Base-by-base conservation (phyloP, 1,140 invertebrate species). In the Eufriesea mexicana region DNA sequence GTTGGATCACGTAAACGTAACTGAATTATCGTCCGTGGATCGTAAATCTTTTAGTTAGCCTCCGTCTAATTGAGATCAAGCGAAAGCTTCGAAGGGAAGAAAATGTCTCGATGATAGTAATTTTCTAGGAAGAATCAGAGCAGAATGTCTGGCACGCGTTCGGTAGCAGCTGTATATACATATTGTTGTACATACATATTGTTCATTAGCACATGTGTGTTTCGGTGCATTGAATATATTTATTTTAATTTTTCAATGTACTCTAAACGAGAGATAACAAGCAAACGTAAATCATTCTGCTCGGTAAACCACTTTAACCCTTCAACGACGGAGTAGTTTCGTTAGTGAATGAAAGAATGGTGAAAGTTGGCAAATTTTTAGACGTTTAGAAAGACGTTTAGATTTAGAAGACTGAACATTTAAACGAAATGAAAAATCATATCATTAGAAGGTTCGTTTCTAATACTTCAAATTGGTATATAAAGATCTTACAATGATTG, bases 171-270 rank as follows among this genome's bases (percentile, higher is more conserved):
- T 59, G 61, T 89, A 79, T 89, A 54, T 49, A 51, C 67, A 54
- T 54, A 70, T 28, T 70, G 8, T 70, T 49, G 67, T 70, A 70
- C 9, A 54, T 71, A 90, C 25, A 86, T 89, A 90, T 81, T 86
- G 54, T 86, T 77, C 72, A 12, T 80, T 85, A 86, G 73, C 61
- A 42, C 49, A 68, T 76, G 81, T 78, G 68, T 57, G 73, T 88
- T 84, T 89, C 54, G 25, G 59, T 61, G 28, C 64, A 64, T 71
- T 35, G 59, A 64, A 73, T 25, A 28, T 80, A 75, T 89, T 86
- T 82, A 72, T 51, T 85, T 59, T 77, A 68, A 86, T 80, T 87
- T 87, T 10, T 57, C 45, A 10, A 77, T 57, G 16, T 87, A 74
- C 84, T 57, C 42, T n/a, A 55, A 62, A 8, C 51, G 54, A 55